phyloP scores from a whole-genome alignment of 2,888 invertebrate genomes.

The Dryococelus australis region DNA sequence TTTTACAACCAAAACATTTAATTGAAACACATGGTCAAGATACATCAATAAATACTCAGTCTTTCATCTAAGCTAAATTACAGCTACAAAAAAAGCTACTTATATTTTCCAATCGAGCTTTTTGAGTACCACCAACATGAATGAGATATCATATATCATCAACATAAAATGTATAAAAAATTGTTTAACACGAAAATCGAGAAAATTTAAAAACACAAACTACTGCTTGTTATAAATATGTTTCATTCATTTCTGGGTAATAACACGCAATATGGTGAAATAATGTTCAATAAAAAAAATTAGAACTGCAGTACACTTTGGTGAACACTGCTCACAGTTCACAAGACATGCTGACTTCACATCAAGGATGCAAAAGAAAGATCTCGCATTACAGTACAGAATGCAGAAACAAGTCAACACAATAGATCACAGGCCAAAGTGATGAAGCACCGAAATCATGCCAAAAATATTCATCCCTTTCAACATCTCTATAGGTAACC shows the following conservation, averaged over 20 bases:
- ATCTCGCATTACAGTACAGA: neutral
- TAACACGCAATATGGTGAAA: slow-evolving; percentile 9
- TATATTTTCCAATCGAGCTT: neutral
- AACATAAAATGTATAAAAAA: neutral
- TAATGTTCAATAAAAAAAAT: neutral
- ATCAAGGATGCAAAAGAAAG: neutral
- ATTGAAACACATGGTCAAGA: neutral
- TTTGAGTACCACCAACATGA: neutral
- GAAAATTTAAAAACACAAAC: neutral
- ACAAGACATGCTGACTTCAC: neutral
- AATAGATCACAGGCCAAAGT: neutral
- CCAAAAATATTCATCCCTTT: neutral
- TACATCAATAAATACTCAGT: slow-evolving; percentile 9
- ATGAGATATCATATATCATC: neutral
- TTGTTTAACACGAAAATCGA: neutral
- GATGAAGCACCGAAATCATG: neutral
- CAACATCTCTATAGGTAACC: neutral
- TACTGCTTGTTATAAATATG: neutral
- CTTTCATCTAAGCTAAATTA: neutral
- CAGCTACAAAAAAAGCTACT: neutral
- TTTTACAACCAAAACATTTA: neutral
- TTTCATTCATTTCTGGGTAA: neutral
- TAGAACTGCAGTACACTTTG: neutral
- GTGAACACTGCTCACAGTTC: neutral
- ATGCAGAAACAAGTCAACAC: neutral